A percentile compares a stretch with the other conserved stretches of the same genome.
Conservation (phyloP, 2,113 vertebrate species). For the Gymnorhina tibicen region DNA sequence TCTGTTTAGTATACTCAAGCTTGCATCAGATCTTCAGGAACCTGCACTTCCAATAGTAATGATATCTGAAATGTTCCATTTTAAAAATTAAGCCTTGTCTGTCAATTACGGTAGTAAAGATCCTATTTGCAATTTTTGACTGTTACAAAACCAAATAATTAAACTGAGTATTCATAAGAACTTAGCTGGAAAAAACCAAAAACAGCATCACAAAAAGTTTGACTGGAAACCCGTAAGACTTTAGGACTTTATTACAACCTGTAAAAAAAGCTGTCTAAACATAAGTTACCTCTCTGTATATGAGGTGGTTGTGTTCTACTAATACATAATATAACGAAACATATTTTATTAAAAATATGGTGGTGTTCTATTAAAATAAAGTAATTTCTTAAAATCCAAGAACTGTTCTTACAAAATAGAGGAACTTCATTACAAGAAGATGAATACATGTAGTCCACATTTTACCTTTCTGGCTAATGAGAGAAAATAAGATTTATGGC, state of each 20-base stretch:
- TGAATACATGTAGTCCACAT: background rate
- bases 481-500: background rate
- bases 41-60: background rate
- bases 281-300: background rate
- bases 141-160: background rate
- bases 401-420: background rate
- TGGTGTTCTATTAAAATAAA: background rate
- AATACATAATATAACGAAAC: background rate
- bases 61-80: background rate
- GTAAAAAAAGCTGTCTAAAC: background rate
- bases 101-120: background rate
- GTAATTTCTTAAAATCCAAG: background rate
- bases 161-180: background rate
- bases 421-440: background rate
- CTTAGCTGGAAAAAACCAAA: background rate
- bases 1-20: background rate
- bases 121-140: background rate
- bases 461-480: background rate
- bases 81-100: background rate
- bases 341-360: background rate
- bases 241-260: background rate
- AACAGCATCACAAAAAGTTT: background rate
- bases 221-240: accelerated
- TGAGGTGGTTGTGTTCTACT: background rate
- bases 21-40: background rate